Evolutionary conservation across 2,888 invertebrate genomes (phyloP), one percentile per base, ranked within the genome.

Genomic region (Tyria jacobaeae): DNA sequence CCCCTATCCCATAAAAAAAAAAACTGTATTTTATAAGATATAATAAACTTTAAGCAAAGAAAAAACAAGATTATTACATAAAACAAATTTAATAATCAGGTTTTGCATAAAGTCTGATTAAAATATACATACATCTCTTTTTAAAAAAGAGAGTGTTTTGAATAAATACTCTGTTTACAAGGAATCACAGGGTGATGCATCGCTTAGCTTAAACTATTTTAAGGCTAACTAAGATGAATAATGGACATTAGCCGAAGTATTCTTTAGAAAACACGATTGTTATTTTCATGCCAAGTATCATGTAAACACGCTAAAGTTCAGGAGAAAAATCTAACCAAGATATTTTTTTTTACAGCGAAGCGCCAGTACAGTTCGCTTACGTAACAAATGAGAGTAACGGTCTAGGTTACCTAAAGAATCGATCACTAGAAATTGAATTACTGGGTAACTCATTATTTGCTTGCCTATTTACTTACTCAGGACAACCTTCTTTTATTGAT

Each of bases 321-420:
- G 9, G 41, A 27, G 44, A 39, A 57, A 57, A 75, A 75, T 57
- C 58, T 60, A 47, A 7, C 52, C 52, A 62, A 61, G 48, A 55
- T 63, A 12, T 64, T 67, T 56, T 62, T 64, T 21, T 44, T 39
- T 39, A 57, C 57, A 41, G 35, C 31, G 15, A 39, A 48, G 24
- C 55, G 49, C 31, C 49, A 27, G n/a, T 3, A 60, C 48, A 68
- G 58, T 17, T 57, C 7, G 15, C 48, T 64, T 62, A 64, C 62
- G 60, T 65, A 63, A 67, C 56, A 48, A 57, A 34, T 3, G 27
- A 31, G 60, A 35, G 53, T 50, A 57, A 35, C 53, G 55, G 60
- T 67, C 56, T 47, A 70, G 55, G 56, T 76, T 58, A 64, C 64
- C 67, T 69, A 68, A 62, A 54, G 62, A 64, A 66, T 60, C 62